Evolutionary conservation across 2,113 vertebrate species (phyloP).

Genomic region (Herpetotheres cachinnans): DNA sequence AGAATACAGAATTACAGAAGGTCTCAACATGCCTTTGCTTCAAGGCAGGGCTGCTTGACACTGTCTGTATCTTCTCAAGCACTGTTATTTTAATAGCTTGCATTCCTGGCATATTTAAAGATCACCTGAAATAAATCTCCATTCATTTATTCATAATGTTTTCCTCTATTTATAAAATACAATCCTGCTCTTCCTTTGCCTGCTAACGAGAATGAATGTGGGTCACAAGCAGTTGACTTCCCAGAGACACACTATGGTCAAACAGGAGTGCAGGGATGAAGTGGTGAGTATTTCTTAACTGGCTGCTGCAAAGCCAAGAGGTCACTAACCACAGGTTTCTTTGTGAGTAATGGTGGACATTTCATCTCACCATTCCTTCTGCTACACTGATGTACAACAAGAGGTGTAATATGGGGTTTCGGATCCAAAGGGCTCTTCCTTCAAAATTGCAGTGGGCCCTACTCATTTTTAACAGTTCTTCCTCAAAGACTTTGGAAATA

Average conservation of each 20-base stretch:
- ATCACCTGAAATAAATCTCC: not conserved
- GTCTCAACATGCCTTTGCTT: slow-evolving; percentile 1
- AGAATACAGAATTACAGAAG: slow-evolving; percentile 44
- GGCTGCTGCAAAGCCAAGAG: not conserved
- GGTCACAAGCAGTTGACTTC: not conserved
- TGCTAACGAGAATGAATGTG: not conserved
- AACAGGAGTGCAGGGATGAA: not conserved
- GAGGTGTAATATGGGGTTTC: not conserved
- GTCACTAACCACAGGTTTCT: not conserved
- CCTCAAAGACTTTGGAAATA: not conserved
- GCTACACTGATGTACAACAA: not conserved
- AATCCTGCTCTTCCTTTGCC: not conserved
- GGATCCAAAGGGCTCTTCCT: not conserved
- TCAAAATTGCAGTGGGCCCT: not conserved
- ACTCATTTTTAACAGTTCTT: not conserved
- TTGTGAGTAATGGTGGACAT: not conserved
- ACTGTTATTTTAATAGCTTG: not conserved
- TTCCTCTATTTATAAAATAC: not conserved
- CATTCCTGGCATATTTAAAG: not conserved
- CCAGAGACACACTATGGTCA: not conserved
- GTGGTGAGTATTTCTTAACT: not conserved
- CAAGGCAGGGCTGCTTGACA: not conserved
- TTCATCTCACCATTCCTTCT: not conserved
- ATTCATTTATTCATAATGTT: not conserved
- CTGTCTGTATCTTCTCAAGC: not conserved